phyloP scores from a whole-genome alignment of 2,888 invertebrate genomes.

The Atethmia centrago region DNA sequence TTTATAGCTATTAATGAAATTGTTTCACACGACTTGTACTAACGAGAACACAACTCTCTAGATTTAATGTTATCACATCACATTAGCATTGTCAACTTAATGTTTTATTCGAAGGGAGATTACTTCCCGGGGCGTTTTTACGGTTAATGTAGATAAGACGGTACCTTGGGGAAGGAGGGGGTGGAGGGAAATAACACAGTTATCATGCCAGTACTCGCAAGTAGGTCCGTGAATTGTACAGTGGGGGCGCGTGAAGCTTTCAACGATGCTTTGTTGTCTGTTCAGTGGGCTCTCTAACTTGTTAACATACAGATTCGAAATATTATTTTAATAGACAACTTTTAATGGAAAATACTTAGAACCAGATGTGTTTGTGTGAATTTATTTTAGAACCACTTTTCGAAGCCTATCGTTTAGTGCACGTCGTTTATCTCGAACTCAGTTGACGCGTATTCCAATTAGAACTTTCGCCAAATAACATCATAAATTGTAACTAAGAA shows the following conservation, averaged over 20 bases:
- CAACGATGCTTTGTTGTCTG: conserved; percentile 57
- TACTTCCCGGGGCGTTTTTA: conserved; percentile 60
- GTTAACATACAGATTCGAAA: conserved; percentile 26
- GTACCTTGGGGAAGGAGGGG: conserved; percentile 34
- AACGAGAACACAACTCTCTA: conserved; percentile 37
- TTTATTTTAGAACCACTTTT: background rate
- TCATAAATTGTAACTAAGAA: conserved; percentile 20
- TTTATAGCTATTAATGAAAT: conserved; percentile 52
- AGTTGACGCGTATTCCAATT: background rate
- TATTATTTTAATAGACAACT: conserved; percentile 5
- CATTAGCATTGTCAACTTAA: conserved; percentile 62
- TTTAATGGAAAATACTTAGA: background rate
- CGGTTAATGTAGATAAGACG: conserved; percentile 65
- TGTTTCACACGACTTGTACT: conserved; percentile 46
- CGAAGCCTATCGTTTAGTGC: no score
- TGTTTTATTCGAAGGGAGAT: conserved; percentile 50
- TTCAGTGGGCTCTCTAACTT: conserved; percentile 36
- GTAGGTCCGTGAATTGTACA: conserved; percentile 53
- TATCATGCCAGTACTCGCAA: conserved; percentile 47
- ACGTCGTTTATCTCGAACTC: background rate
- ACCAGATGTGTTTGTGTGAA: background rate
- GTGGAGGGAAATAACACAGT: conserved; percentile 53
- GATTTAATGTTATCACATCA: conserved; percentile 55
- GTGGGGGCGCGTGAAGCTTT: conserved; percentile 61
- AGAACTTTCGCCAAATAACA: conserved; percentile 6